Conservation (phyloP, 2,113 vertebrate species). For the Dipodomys spectabilis region DNA sequence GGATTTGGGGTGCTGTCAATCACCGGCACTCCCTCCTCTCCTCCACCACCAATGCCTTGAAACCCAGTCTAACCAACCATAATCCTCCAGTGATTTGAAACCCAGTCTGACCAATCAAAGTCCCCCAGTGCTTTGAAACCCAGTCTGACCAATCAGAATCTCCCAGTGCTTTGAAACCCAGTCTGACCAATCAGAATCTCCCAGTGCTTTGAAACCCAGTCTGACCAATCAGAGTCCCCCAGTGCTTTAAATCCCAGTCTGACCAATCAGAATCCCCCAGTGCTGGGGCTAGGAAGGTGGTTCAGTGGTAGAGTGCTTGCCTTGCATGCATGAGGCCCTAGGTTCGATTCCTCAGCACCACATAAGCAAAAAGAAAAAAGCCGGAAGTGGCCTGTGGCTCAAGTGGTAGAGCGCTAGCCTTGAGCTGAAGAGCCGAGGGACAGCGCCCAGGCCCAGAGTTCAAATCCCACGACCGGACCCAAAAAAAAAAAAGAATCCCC, state of each 20-base stretch:
- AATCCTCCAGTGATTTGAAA: not conserved
- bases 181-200: not conserved
- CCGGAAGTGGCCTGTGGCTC: no score
- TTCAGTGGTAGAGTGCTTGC: no score
- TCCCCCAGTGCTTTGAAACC: not conserved
- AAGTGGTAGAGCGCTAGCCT: no score
- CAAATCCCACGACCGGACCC: no score
- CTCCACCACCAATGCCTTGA: not conserved
- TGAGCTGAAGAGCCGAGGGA: no score
- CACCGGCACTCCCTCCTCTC: not conserved
- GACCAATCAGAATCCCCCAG: not conserved
- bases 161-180: not conserved
- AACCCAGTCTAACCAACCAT: not conserved
- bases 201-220: not conserved
- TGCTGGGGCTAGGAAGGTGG: no score
- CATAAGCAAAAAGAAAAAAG: no score
- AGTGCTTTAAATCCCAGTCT: not conserved
- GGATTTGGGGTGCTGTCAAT: not conserved
- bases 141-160: not conserved
- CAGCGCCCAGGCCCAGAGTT: no score
- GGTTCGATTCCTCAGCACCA: no score
- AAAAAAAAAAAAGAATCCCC: no score
- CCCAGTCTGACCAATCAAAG: not conserved
- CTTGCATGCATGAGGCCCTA: no score
- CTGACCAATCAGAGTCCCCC: not conserved